Evolutionary conservation across 2,113 vertebrate genomes (phyloP).

Genomic region (human): GRCh38 chr3:167365501-167366000

Average conservation of each 20-base stretch:
- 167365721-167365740: not conserved
- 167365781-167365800: not conserved
- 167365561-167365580: not conserved
- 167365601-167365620: not conserved
- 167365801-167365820: not conserved
- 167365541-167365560: not conserved
- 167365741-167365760: not conserved
- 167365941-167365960: slow-evolving; percentile 89
- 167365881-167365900: slow-evolving; percentile 88
- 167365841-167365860: slow-evolving; percentile 7
- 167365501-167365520: slow-evolving; percentile 6
- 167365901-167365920: slow-evolving; percentile 78
- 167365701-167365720: slow-evolving; percentile 44
- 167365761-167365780: not conserved
- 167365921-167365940: slow-evolving; percentile 71
- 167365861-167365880: slow-evolving; percentile 34
- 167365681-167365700: not conserved
- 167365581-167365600: not conserved
- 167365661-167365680: slow-evolving; percentile 31
- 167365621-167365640: not conserved
- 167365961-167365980: slow-evolving; percentile 84
- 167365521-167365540: not conserved
- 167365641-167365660: not conserved
- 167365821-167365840: not conserved
- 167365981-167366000: slow-evolving; percentile 70